Evolutionary conservation across 2,888 invertebrate genomes (phyloP).

Genomic region (Mythimna lalbum): DNA sequence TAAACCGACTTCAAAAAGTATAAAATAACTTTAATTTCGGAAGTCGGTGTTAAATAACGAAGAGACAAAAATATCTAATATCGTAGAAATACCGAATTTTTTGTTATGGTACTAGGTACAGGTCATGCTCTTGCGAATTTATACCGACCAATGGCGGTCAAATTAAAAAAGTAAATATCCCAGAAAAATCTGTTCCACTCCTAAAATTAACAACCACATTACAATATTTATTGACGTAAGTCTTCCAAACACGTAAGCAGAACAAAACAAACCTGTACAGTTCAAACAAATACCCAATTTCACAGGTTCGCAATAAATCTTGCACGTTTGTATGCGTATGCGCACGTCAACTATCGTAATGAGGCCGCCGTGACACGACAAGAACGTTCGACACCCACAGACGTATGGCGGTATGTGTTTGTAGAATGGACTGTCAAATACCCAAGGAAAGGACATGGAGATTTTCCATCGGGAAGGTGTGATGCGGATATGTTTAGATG

Average conservation of each 20-base stretch:
- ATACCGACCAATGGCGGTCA: too few species aligned
- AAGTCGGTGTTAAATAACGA: too few species aligned
- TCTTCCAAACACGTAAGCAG: slow-evolving; percentile 4
- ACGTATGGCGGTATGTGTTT: slow-evolving; percentile 29
- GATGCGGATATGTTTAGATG: background rate
- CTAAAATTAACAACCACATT: background rate
- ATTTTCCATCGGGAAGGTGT: slow-evolving; percentile 25
- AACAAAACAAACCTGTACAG: slow-evolving; percentile 37
- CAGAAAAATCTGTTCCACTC: background rate
- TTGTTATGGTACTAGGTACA: too few species aligned
- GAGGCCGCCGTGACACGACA: slow-evolving; percentile 50
- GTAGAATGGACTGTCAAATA: slow-evolving; percentile 50
- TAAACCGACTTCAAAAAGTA: too few species aligned
- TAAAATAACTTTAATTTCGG: too few species aligned
- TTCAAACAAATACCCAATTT: slow-evolving; percentile 54
- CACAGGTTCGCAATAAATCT: slow-evolving; percentile 58
- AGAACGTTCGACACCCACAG: slow-evolving; percentile 26
- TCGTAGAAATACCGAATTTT: too few species aligned
- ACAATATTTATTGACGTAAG: slow-evolving; percentile 3
- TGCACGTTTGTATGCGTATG: slow-evolving; percentile 44
- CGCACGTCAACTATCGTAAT: slow-evolving; percentile 60
- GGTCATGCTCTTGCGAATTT: too few species aligned
- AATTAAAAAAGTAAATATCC: background rate
- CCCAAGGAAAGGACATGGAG: slow-evolving; percentile 4
- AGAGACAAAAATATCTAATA: too few species aligned